Base-by-base conservation (phyloP, 2,797 vertebrate genomes). In the Enteromius afrohamiltoni region DNA sequence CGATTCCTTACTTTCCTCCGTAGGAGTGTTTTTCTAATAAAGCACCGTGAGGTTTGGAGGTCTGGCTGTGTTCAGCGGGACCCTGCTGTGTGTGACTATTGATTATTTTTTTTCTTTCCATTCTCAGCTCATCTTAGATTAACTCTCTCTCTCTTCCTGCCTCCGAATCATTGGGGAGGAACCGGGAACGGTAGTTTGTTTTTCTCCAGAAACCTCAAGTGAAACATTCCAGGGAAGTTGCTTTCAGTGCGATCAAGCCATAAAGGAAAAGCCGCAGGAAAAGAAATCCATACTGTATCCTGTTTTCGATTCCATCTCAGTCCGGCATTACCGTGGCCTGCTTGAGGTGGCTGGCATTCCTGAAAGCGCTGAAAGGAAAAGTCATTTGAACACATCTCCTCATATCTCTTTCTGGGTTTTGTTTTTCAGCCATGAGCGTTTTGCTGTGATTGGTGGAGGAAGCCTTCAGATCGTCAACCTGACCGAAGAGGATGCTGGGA, bases 381-480 rank as follows among this genome's bases (percentile, higher is more conserved):
- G 19, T 26, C 19, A 3, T n/a, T 29, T 34, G 19, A 34, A 60
- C 67, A 79, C 23, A 17, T 53, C 17, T 53, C 17, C 31, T 60
- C 31, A 3, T 60, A 0, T 34, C 60, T 79, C 1, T 53, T 29
- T 26, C 58, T 62, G 2, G 31, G 31, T 9, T 42, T 17, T 67
- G 74, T 10, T 58, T 81, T 58, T 6, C 90, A 96, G 95, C 26
- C 92, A 91, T 21, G 92, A 90, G 4, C 93, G 87, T 0, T 83
- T 93, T 71, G 89, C 94, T 45, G 70, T 97, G 86, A 91, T 97
- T 68, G 95, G 93, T 13, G 96, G 97, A 23, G 96, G 96, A 23
- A 95, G 92, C 70, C 92, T 99, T 84, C 93, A 93, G 90, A 95
- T 99, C 87, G 90, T 74, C 3, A 96, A 95, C 14, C 89, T 99